These are phyloP conservation scores for Cherax destructor DNA, from an alignment of 1,140 invertebrate genomes.

Conservation along the genomic window DNA sequence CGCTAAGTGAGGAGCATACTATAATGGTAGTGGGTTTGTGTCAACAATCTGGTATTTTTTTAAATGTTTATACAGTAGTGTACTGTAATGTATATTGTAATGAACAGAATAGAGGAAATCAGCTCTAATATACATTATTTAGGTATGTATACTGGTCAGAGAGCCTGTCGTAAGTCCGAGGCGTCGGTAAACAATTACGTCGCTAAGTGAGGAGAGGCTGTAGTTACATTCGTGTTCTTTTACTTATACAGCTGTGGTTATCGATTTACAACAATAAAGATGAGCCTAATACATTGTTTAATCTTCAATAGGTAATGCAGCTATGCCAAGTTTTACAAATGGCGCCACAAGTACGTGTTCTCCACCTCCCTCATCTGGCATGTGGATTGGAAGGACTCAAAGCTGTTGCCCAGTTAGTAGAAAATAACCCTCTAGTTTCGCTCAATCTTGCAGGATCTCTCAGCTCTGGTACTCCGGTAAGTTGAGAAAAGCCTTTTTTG, in stretches of 20 bases:
- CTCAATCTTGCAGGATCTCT: conserved; percentile 77
- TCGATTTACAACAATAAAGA: neutral
- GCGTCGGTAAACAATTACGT: no score
- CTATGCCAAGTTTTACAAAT: conserved; percentile 66
- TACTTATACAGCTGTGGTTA: neutral
- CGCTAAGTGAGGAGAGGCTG: no score
- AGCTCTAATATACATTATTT: no score
- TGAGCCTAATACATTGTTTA: neutral
- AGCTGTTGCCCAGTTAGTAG: conserved; percentile 74
- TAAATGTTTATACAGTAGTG: no score
- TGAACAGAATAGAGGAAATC: no score
- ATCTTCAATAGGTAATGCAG: conserved; percentile 55
- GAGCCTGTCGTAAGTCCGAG: no score
- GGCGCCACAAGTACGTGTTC: conserved; percentile 77
- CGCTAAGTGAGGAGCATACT: no score
- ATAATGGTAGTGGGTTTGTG: no score
- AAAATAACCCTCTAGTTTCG: conserved; percentile 76
- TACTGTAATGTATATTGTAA: no score
- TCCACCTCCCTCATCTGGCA: conserved; percentile 79
- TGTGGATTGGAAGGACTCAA: conserved; percentile 78
- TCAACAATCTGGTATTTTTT: no score
- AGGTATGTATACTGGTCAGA: no score
- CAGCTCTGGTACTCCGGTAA: conserved; percentile 71
- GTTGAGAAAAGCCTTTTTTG: neutral
- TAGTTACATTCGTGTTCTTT: neutral